Evolutionary conservation across 2,888 invertebrate species (phyloP).

Genomic region (Stenchaetothrips biformis): DNA sequence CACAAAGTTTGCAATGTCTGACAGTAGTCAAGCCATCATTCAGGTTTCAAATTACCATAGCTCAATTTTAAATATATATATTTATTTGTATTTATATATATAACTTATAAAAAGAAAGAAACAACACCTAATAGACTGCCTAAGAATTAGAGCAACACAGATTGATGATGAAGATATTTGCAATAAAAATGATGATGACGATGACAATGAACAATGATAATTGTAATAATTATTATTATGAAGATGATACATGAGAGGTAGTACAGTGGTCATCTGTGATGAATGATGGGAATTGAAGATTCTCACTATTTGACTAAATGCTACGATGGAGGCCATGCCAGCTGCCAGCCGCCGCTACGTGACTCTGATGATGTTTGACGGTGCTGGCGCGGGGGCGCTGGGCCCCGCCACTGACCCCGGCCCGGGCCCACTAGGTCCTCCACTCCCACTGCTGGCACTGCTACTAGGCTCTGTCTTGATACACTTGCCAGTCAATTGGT

Average conservation of each 20-base stretch:
- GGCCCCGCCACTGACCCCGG: constrained; percentile 34
- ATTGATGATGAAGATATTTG: neutral
- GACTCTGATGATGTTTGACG: constrained; percentile 47
- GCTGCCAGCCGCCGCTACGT: constrained; percentile 47
- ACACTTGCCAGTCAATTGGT: constrained; percentile 75
- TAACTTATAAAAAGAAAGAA: neutral
- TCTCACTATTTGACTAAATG: constrained; percentile 23
- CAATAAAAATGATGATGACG: neutral
- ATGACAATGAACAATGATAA: neutral
- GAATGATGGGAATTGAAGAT: constrained; percentile 11
- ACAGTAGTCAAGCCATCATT: constrained; percentile 20
- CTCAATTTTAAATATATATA: neutral
- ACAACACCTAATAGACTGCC: neutral
- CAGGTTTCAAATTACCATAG: neutral
- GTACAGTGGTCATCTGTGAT: constrained; percentile 20
- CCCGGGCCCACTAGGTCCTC: neutral
- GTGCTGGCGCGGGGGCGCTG: constrained; percentile 44
- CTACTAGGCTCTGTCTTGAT: constrained; percentile 44
- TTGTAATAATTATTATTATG: neutral
- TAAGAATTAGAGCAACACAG: neutral
- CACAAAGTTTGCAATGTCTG: neutral
- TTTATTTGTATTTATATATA: too few relatives aligned
- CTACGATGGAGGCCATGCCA: neutral
- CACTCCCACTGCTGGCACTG: constrained; percentile 28
- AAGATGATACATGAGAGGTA: constrained; percentile 13